These are phyloP conservation scores for Enteromius argenteus DNA, from an alignment of 2,797 vertebrate species.

Conservation along the genomic window DNA sequence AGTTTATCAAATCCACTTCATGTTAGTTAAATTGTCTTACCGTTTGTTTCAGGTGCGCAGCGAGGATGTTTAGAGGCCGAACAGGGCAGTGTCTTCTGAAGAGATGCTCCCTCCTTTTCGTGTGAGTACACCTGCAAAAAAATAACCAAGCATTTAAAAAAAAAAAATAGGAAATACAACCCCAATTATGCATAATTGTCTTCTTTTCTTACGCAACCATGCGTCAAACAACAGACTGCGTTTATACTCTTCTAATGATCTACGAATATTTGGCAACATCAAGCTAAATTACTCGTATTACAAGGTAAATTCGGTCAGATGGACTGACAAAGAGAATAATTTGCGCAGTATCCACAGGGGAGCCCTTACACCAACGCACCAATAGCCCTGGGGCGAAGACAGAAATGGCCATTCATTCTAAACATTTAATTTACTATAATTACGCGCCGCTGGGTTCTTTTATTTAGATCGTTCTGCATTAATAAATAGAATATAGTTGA, in stretches of 20 bases:
- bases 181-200: slow-evolving; percentile 74
- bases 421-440: slow-evolving; percentile 60
- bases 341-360: slow-evolving; percentile 51
- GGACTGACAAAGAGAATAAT: slow-evolving; percentile 51
- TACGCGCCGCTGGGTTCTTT: slow-evolving; percentile 39
- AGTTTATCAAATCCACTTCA: background rate
- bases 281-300: slow-evolving; percentile 49
- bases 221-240: slow-evolving; percentile 29
- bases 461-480: slow-evolving; percentile 25
- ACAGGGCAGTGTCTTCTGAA: slow-evolving; percentile 70
- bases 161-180: slow-evolving; percentile 50
- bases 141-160: slow-evolving; percentile 65
- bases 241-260: slow-evolving; percentile 46
- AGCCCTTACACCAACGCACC: slow-evolving; percentile 50
- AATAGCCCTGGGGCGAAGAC: slow-evolving; percentile 51
- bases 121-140: slow-evolving; percentile 84
- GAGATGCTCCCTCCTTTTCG: slow-evolving; percentile 82
- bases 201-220: slow-evolving; percentile 49
- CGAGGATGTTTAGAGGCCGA: slow-evolving; percentile 81
- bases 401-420: slow-evolving; percentile 48
- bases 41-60: slow-evolving; percentile 78
- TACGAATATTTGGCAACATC: slow-evolving; percentile 37
- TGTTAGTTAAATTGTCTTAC: slow-evolving; percentile 68
- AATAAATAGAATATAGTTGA: slow-evolving; percentile 35
- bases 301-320: slow-evolving; percentile 51